Evolutionary conservation across 2,113 vertebrate species (phyloP).

Genomic region (Sinocyclocheilus maitianheensis): DNA sequence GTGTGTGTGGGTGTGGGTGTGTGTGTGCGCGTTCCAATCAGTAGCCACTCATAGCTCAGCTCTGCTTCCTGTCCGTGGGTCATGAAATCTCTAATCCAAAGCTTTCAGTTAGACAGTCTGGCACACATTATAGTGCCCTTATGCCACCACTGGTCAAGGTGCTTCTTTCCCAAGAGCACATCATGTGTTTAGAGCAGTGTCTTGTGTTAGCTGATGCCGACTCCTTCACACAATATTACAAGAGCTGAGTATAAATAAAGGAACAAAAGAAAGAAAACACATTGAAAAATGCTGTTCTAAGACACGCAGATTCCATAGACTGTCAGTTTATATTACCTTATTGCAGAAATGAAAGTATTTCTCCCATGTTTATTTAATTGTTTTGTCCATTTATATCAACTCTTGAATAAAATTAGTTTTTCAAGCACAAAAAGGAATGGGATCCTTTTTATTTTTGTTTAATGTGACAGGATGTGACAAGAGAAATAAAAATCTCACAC

Average conservation of each 20-base stretch:
- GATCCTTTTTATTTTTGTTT: background rate
- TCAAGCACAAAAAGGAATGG: background rate
- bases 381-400: background rate
- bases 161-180: background rate
- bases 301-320: background rate
- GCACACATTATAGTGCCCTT: background rate
- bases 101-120: background rate
- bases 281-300: background rate
- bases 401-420: background rate
- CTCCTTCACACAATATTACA: background rate
- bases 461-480: background rate
- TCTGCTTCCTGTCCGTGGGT: background rate
- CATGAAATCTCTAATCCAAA: background rate
- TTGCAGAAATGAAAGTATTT: conserved; percentile 57
- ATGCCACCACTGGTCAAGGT: background rate
- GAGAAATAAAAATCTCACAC: background rate
- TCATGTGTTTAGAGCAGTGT: background rate
- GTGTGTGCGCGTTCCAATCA: background rate
- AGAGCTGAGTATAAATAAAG: no score
- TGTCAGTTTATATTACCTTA: conserved; percentile 58
- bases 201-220: background rate
- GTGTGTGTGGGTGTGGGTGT: no score
- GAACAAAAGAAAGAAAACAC: background rate
- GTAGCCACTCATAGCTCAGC: background rate
- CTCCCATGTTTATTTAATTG: conserved; percentile 35